Percentiles rank a stretch among this genome's conserved stretches.
phyloP scores from a whole-genome alignment of 1,140 invertebrate genomes.

The Aphaenogaster rudis region DNA sequence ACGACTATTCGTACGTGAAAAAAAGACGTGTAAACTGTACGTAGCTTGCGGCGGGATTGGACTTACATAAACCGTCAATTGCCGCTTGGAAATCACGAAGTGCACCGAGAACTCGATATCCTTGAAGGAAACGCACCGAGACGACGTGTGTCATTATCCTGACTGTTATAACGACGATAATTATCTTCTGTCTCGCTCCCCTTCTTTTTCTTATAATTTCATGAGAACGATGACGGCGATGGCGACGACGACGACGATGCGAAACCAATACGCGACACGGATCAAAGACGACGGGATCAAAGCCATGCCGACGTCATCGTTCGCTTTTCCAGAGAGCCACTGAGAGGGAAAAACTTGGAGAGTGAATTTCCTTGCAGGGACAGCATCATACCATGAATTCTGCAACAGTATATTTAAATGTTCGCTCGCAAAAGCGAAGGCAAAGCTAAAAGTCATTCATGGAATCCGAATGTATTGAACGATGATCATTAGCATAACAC shows the following conservation, averaged over 20 bases:
- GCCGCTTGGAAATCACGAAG: slow-evolving; percentile 44
- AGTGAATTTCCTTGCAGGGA: slow-evolving; percentile 24
- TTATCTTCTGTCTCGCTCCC: slow-evolving; percentile 49
- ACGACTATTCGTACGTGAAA: slow-evolving; percentile 6
- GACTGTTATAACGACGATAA: slow-evolving; percentile 62
- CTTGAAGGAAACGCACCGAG: slow-evolving; percentile 46
- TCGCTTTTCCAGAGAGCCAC: slow-evolving; percentile 5
- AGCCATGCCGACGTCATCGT: slow-evolving; percentile 49
- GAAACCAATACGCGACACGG: slow-evolving; percentile 51
- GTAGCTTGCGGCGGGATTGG: not conserved
- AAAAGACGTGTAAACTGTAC: not conserved
- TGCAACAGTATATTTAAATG: not conserved
- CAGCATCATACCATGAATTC: not conserved
- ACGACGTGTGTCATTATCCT: slow-evolving; percentile 54
- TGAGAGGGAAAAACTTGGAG: slow-evolving; percentile 34
- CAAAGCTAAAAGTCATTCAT: not conserved
- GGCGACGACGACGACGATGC: not conserved
- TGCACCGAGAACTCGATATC: slow-evolving; percentile 64
- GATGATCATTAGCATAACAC: not conserved
- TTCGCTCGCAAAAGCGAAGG: not conserved
- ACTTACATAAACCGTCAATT: slow-evolving; percentile 57
- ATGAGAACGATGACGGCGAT: not conserved
- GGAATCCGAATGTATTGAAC: not conserved
- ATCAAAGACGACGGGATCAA: slow-evolving; percentile 70
- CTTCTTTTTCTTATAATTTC: slow-evolving; percentile 26